Base-by-base conservation (phyloP, 2,113 vertebrate species). In the Pteruthius melanotis region DNA sequence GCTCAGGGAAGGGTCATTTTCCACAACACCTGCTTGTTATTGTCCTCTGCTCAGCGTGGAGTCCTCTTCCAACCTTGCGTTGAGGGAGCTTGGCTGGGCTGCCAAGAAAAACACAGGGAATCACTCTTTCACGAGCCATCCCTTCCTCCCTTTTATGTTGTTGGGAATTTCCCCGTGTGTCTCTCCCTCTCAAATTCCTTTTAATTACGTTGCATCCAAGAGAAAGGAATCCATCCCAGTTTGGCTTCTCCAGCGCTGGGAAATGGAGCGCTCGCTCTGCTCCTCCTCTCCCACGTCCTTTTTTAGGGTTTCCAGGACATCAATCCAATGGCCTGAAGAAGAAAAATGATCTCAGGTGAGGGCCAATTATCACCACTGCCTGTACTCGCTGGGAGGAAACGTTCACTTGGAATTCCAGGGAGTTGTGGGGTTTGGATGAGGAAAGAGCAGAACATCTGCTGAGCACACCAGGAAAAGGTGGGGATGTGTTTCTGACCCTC, bases 81-180 rank as follows among this genome's bases (percentile, higher is more conserved):
- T 76, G 78, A 93, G 88, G 77, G 88, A 95, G 52, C 89, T 89
- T 61, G 93, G 61, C 64, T 90, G 78, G 59, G 71, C 61, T 82
- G 95, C 95, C 95, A 96, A 93, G 60, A 42, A 95, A 92, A 87
- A 52, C 93, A 57, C 53, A 68, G 88, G 78, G 88, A 81, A 13
- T 63, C 59, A 50, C 87, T 75, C 71, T 77, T 90, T 87, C 30
- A 65, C 63, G 94, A 95, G 61, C 37, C 26, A 52, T 63, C 80
- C 77, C 69, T 91, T 91, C 83, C 72, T 95, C 63, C 93, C 92
- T 97, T 97, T 95, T 72, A 89, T 84, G 94, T 89, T 85, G 89
- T 66, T 24, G 53, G 93, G 77, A 70, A 56, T 74, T 92, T 95
- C 83, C 71, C 35, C 0, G 23, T 49, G 37, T 61, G 81, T 76